These are phyloP conservation scores for Diceros bicornis DNA, from an alignment of 2,797 vertebrate species.

Conservation along the genomic window DNA sequence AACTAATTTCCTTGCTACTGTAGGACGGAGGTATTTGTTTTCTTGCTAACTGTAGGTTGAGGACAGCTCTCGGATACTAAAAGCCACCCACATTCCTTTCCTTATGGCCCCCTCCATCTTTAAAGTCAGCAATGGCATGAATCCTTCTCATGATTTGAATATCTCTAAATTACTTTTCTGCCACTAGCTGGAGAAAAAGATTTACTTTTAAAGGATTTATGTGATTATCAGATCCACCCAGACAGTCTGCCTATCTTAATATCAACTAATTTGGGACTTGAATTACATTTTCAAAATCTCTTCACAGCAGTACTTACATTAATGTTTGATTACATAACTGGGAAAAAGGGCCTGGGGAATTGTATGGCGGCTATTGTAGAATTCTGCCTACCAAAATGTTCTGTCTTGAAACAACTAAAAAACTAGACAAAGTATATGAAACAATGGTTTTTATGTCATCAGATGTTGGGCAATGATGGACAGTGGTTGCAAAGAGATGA, in stretches of 20 bases:
- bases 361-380: background rate
- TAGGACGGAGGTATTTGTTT: background rate
- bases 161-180: background rate
- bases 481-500: background rate
- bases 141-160: background rate
- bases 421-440: background rate
- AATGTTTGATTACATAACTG: background rate
- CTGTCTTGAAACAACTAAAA: background rate
- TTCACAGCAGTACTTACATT: background rate
- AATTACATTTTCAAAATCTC: background rate
- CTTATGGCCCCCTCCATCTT: background rate
- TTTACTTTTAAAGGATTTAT: constrained; percentile 31
- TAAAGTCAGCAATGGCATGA: background rate
- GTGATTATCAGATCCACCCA: background rate
- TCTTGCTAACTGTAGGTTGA: background rate
- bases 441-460: background rate
- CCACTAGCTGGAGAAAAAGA: background rate
- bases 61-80: background rate
- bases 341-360: background rate
- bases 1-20: background rate
- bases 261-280: background rate
- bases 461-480: background rate
- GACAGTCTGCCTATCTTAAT: background rate
- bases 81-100: background rate
- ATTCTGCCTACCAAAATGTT: background rate